Evolutionary conservation across 2,113 vertebrate genomes (phyloP).

Genomic region (Alouatta palliata): DNA sequence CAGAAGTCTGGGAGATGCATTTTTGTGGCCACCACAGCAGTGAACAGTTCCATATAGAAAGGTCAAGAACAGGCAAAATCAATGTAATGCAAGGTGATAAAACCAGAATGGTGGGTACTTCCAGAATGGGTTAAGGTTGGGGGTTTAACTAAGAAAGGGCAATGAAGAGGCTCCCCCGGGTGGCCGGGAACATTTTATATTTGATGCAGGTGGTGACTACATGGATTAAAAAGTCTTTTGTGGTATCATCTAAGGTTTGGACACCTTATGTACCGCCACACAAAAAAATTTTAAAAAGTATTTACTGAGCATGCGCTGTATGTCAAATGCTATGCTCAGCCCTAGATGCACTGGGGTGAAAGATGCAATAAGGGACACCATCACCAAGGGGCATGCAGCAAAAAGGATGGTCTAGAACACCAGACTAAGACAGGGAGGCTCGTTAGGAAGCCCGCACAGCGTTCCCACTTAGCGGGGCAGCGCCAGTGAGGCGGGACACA

Average conservation of each 20-base stretch:
- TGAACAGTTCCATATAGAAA: background rate
- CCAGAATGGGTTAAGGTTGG: background rate
- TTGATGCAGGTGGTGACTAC: background rate
- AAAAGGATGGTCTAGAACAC: background rate
- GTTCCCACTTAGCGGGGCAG: background rate
- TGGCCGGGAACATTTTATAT: background rate
- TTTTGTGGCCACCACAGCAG: background rate
- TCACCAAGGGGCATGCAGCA: accelerated
- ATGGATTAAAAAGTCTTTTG: background rate
- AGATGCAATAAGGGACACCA: background rate
- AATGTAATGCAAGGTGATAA: background rate
- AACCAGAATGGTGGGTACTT: background rate
- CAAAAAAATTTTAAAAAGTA: background rate
- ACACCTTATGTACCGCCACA: background rate
- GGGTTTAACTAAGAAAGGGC: background rate
- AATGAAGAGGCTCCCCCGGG: background rate
- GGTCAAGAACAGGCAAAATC: background rate
- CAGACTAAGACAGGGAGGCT: accelerated
- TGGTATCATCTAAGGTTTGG: background rate
- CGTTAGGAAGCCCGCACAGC: background rate
- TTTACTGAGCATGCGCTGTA: background rate
- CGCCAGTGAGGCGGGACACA: background rate
- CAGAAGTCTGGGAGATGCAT: background rate
- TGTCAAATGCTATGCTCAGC: background rate
- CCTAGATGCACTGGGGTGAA: background rate